Evolutionary conservation across 2,113 vertebrate genomes (phyloP).

Genomic region (Cacatua alba): DNA sequence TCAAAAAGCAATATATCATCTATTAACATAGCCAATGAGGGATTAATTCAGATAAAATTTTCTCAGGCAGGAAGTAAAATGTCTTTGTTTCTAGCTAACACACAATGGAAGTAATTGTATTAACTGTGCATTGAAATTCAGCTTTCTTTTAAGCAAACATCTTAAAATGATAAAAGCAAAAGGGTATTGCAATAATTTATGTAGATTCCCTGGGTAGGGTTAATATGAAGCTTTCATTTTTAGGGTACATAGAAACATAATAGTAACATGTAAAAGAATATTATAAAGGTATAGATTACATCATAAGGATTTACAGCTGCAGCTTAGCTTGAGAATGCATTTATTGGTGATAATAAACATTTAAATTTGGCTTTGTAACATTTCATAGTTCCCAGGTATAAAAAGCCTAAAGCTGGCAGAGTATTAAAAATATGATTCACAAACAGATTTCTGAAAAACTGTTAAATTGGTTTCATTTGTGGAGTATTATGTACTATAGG

Average conservation of each 20-base stretch:
- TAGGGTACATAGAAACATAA: not conserved
- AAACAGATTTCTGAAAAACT: not conserved
- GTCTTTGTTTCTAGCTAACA: not conserved
- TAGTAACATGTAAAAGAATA: not conserved
- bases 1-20: not conserved
- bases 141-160: not conserved
- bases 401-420: not conserved
- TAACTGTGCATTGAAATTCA: not conserved
- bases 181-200: not conserved
- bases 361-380: not conserved
- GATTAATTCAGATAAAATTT: not conserved
- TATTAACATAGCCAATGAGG: not conserved
- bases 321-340: not conserved
- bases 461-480: not conserved
- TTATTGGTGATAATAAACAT: not conserved
- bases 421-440: not conserved
- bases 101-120: not conserved
- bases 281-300: not conserved
- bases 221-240: not conserved
- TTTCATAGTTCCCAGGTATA: not conserved
- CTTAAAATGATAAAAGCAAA: not conserved
- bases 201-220: not conserved
- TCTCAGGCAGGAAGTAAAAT: not conserved
- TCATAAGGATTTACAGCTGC: not conserved
- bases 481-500: not conserved